Evolutionary conservation across 1,140 invertebrate genomes (phyloP).

Genomic region (Plutomurus gul): DNA sequence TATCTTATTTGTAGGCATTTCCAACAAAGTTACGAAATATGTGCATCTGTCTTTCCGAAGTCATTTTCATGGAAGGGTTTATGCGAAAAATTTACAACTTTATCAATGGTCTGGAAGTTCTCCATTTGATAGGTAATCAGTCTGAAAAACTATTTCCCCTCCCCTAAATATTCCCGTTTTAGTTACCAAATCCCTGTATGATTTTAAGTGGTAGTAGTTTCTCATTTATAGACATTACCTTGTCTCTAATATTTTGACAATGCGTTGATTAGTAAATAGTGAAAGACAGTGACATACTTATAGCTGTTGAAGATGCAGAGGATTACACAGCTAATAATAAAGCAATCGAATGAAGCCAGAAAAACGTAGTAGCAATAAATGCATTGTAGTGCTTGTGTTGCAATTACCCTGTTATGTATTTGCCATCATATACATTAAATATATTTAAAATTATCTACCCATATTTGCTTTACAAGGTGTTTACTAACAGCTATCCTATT

Average conservation of each 20-base stretch:
- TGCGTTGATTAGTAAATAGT: too few relatives aligned
- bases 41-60: conserved; percentile 97
- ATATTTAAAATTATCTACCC: too few relatives aligned
- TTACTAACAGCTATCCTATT: too few relatives aligned
- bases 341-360: too few relatives aligned
- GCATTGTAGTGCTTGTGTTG: too few relatives aligned
- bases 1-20: conserved; percentile 69
- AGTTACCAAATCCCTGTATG: background rate
- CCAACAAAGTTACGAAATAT: conserved; percentile 96
- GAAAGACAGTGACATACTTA: too few relatives aligned
- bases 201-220: background rate
- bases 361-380: too few relatives aligned
- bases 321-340: too few relatives aligned
- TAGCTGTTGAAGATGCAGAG: too few relatives aligned
- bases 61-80: conserved; percentile 99
- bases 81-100: conserved; percentile 99
- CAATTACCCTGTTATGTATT: too few relatives aligned
- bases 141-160: conserved; percentile 45
- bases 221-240: background rate
- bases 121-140: conserved; percentile 96
- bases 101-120: conserved; percentile 96
- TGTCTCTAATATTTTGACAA: background rate
- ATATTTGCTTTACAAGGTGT: too few relatives aligned
- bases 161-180: background rate
- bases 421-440: too few relatives aligned